Evolutionary conservation across 2,888 invertebrate genomes (phyloP).

Genomic region (Chloromyia formosa): DNA sequence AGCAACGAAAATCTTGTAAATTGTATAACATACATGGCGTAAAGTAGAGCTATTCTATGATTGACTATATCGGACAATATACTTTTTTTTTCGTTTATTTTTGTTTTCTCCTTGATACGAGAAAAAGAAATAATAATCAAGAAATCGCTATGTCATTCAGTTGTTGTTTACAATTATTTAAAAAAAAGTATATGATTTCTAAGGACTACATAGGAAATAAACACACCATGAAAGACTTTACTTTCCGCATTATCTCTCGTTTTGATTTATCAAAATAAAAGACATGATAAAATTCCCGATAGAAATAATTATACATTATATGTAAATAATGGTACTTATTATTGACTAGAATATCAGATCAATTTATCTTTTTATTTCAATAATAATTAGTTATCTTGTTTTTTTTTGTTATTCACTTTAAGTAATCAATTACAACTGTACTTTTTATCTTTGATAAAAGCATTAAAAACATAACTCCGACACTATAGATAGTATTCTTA

Average conservation of each 20-base stretch:
- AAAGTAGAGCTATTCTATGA: too few species aligned
- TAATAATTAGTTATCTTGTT: constrained; percentile 20
- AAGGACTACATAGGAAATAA: constrained; percentile 2
- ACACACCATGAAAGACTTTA: constrained; percentile 30
- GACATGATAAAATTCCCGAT: constrained; percentile 31
- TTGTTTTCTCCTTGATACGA: too few species aligned
- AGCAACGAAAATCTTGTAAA: too few species aligned
- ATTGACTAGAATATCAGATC: constrained; percentile 46
- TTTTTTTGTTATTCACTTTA: constrained; percentile 27
- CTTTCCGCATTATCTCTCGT: neutral
- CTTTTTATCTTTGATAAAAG: constrained; percentile 23
- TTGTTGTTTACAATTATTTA: constrained; percentile 5
- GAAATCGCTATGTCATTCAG: constrained; percentile 23
- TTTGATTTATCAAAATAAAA: constrained; percentile 6
- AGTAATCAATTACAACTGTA: constrained; percentile 38
- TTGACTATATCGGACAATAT: too few species aligned
- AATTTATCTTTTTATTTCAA: constrained; percentile 24
- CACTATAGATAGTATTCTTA: constrained; percentile 8
- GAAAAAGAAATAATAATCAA: neutral
- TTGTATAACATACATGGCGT: too few species aligned
- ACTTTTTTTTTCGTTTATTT: too few species aligned
- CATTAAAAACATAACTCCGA: constrained; percentile 35
- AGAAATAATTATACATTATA: constrained; percentile 31
- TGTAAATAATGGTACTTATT: constrained; percentile 24
- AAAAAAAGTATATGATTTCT: constrained; percentile 11